Base-by-base conservation (phyloP, 2,888 invertebrate genomes). In the Hirudinaria manillensis region DNA sequence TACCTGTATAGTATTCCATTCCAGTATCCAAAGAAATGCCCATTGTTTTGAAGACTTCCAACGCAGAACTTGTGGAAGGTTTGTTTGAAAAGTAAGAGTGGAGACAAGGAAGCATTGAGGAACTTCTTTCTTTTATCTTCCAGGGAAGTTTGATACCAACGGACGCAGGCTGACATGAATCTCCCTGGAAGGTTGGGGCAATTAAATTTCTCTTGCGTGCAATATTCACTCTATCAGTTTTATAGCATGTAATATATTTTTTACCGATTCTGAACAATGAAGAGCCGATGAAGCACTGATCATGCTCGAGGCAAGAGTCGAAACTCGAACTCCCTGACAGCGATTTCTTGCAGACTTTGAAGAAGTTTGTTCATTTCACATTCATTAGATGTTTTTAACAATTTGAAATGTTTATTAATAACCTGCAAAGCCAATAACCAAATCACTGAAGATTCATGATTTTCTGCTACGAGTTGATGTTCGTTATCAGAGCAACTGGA, bases 381-480 rank as follows among this genome's bases (percentile, higher is more conserved):
- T 19, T 68, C n/a, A 1, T 53, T 2, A 4, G 36, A 10, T 34
- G 27, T 68, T 67, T 34, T 29, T 68, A 34, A 34, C 21, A 68
- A 29, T 68, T n/a, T 34, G 7, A 68, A 36, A 68, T 34, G 68
- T 2, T 16, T 34, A 29, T 32, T 53, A 66, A 61, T 36, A 16
- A 80, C 86, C 82, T 87, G 87, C 76, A 87, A 80, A 3, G 86
- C 86, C 45, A 86, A 81, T 34, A 88, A 80, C 88, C 88, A 88
- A 70, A 86, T 84, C 83, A 87, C 86, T 82, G 87, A 85, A 32
- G 87, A 86, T 75, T 86, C 86, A 78, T 87, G 86, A 79, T 87
- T 88, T 67, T 87, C 87, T 7, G 87, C 87, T 32, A 83, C 83
- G 66, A 85, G 81, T 24, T 81, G 78, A 66, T 83, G 80, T 66